Percentiles rank a stretch among this genome's conserved stretches.
phyloP scores from a whole-genome alignment of 2,888 invertebrate genomes.

The Synergus itoensis region DNA sequence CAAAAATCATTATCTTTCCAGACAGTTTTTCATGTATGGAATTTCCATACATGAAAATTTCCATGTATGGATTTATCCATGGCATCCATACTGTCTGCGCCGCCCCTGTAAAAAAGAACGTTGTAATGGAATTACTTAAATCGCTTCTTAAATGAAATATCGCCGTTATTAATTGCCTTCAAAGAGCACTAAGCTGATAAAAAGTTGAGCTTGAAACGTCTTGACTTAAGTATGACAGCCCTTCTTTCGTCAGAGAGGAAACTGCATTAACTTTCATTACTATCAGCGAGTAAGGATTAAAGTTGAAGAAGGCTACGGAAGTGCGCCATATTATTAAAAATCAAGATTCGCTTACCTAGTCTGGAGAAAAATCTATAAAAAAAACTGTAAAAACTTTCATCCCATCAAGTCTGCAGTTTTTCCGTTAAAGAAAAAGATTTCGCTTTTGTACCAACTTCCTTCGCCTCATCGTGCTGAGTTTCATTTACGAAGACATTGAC shows the following conservation, averaged over 20 bases:
- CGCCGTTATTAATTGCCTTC: background rate
- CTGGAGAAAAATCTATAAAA: conserved; percentile 58
- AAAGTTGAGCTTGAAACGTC: background rate
- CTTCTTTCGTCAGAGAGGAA: background rate
- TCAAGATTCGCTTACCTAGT: conserved; percentile 62
- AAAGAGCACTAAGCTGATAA: conserved; percentile 1
- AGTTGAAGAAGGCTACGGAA: conserved; percentile 43
- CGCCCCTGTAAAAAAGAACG: too few species aligned
- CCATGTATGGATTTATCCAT: too few species aligned
- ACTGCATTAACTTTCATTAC: conserved; percentile 24
- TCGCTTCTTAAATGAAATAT: background rate
- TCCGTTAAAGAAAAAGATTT: conserved; percentile 39
- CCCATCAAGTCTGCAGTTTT: conserved; percentile 33
- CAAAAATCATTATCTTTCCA: too few species aligned
- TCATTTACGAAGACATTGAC: conserved; percentile 53
- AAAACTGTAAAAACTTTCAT: conserved; percentile 65
- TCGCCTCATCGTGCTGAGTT: conserved; percentile 48
- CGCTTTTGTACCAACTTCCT: conserved; percentile 43
- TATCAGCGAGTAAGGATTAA: conserved; percentile 40
- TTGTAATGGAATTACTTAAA: background rate
- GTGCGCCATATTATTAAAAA: conserved; percentile 59
- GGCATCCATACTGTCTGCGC: too few species aligned
- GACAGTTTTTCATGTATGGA: too few species aligned
- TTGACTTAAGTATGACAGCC: background rate
- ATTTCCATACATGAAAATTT: too few species aligned